phyloP scores from a whole-genome alignment of 92 coral and sea anemone species.

The Zoanthus gigantus region DNA sequence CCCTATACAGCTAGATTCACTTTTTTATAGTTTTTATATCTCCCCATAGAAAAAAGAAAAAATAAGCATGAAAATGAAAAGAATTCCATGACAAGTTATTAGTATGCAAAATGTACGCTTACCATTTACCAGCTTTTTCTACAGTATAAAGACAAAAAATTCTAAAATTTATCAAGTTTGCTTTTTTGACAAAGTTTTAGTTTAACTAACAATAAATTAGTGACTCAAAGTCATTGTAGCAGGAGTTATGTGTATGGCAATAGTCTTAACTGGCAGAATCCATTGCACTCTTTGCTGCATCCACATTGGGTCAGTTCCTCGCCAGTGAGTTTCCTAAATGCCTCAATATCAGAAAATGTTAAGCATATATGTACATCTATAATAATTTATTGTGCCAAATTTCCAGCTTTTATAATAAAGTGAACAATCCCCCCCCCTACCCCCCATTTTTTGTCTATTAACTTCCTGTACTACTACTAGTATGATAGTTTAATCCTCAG shows the following conservation, averaged over 20 bases:
- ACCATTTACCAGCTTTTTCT: conserved; percentile 10
- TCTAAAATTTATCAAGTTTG: background rate
- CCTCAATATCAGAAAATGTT: no score
- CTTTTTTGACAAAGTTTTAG: background rate
- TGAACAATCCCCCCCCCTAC: no score
- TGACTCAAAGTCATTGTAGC: conserved; percentile 2
- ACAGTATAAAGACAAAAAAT: conserved; percentile 4
- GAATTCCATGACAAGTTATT: background rate
- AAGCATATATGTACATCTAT: no score
- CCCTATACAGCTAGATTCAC: background rate
- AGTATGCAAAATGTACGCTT: background rate
- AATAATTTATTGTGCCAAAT: no score
- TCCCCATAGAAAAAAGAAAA: background rate
- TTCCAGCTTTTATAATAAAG: no score
- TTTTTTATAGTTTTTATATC: background rate
- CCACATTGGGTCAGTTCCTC: no score
- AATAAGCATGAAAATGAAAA: background rate
- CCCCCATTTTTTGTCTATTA: no score
- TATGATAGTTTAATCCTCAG: no score
- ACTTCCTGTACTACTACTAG: no score
- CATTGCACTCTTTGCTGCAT: no score
- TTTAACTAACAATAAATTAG: background rate
- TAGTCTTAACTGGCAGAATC: conserved; percentile 21
- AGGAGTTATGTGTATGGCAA: conserved; percentile 1
- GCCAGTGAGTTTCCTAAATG: no score